Evolutionary conservation across 2,797 vertebrate genomes (phyloP), one percentile per base, ranked within the genome.

Genomic region (Lepilemur ruficaudatus): DNA sequence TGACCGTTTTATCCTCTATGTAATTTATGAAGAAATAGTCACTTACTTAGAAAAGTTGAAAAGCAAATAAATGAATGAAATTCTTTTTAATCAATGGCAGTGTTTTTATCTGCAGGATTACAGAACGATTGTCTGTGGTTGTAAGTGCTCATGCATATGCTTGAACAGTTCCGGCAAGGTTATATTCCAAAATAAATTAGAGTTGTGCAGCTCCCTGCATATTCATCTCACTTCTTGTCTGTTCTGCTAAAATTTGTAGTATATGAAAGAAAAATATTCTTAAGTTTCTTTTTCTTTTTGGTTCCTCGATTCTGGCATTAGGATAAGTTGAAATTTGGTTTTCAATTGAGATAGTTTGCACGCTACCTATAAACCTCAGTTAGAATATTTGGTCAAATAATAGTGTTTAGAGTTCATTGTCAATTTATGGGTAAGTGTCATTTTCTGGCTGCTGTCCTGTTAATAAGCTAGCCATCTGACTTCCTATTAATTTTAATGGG

Each of bases 21-120:
- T 95, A 72, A 72, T 91, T 94, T 85, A 32, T 65, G 61, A 95
- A 89, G 48, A 87, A 81, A 91, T 67, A 38, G 30, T 75, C 14
- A 61, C 76, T 93, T 63, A 38, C 81, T 82, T 93, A 89, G 80
- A 85, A 93, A 91, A 78, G 17, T 48, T 80, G 43, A 80, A 93
- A 89, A 84, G 52, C 48, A 95, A 93, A 84, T 83, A 57, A 88
- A 57, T 86, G 80, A 85, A 80, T 23, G 2, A 65, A 93, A 57
- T 15, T 7, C 14, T 48, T 81, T 91, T 93, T 50, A 35, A 63
- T 83, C 41, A 86, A 7, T 46, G 20, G 14, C 32, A 28, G 32
- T 76, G 46, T 72, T 90, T 28, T 93, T 87, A 46, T n/a, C 65
- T 73, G 22, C 15, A 92, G 69, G n/a, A 46, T 86, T 89, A 17